Evolutionary conservation across 2,113 vertebrate genomes (phyloP).

Genomic region (Copsychus sechellarum): DNA sequence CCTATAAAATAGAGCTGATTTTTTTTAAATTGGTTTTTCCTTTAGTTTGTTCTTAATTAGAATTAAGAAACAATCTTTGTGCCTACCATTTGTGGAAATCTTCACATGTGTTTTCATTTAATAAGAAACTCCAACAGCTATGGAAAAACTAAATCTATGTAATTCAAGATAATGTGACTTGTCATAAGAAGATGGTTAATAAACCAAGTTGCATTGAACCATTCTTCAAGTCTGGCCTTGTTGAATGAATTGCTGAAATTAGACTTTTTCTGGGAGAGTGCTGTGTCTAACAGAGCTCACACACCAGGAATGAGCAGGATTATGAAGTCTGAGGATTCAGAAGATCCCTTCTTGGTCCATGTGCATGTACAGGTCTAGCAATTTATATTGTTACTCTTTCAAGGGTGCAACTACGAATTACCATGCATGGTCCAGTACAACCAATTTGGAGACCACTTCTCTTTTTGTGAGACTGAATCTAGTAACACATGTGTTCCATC

Average conservation of each 20-base stretch:
- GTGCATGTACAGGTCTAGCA: accelerated
- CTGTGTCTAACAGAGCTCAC: neutral
- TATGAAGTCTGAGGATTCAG: neutral
- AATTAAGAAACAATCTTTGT: neutral
- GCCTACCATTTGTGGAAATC: neutral
- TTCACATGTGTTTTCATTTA: neutral
- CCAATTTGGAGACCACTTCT: neutral
- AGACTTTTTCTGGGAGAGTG: accelerated
- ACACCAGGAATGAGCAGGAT: neutral
- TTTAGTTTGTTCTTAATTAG: neutral
- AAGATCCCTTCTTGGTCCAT: accelerated
- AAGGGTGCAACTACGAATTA: neutral
- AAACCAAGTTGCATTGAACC: neutral
- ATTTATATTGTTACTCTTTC: neutral
- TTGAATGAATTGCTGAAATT: neutral
- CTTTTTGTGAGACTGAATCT: neutral
- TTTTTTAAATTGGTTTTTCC: neutral
- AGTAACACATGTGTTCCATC: neutral
- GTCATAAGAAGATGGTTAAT: neutral
- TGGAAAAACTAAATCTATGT: neutral
- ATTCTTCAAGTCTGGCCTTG: neutral
- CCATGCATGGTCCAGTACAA: neutral
- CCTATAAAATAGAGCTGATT: neutral
- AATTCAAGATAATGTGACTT: neutral
- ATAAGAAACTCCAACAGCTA: neutral